A percentile compares a stretch with the other conserved stretches of the same genome.
These are phyloP conservation scores for Eupithecia pulchellata DNA, from an alignment of 2,888 invertebrate genomes.

Conservation along the genomic window DNA sequence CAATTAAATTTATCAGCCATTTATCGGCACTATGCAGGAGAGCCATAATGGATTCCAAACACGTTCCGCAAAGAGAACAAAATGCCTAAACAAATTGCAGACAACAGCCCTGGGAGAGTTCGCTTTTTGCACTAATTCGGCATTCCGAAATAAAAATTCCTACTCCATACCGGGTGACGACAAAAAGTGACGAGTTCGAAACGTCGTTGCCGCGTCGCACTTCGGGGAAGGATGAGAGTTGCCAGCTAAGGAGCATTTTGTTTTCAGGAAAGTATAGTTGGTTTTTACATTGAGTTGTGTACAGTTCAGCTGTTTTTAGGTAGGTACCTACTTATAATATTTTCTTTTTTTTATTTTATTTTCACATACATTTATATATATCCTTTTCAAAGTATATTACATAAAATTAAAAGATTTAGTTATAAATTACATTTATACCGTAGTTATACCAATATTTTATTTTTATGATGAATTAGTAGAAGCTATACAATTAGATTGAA, in stretches of 20 bases:
- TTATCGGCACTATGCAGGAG: slow-evolving; percentile 62
- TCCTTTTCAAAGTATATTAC: neutral
- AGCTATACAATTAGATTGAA: neutral
- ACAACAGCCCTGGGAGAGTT: slow-evolving; percentile 68
- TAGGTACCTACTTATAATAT: no score
- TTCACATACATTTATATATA: neutral
- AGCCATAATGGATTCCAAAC: slow-evolving; percentile 71
- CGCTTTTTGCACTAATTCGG: slow-evolving; percentile 85
- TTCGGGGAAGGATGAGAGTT: slow-evolving; percentile 63
- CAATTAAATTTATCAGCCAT: slow-evolving; percentile 45
- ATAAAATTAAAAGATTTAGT: neutral
- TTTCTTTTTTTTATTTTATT: neutral
- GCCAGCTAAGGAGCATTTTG: slow-evolving; percentile 14
- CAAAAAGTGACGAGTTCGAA: slow-evolving; percentile 57
- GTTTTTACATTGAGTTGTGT: neutral
- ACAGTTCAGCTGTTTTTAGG: neutral
- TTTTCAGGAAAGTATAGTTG: neutral
- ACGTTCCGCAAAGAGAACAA: slow-evolving; percentile 75
- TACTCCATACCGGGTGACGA: slow-evolving; percentile 71
- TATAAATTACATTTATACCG: neutral
- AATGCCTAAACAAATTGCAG: slow-evolving; percentile 83
- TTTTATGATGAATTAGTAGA: neutral
- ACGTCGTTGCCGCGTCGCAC: slow-evolving; percentile 46
- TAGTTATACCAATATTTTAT: neutral
- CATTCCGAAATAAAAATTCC: slow-evolving; percentile 86